Evolutionary conservation across 1,140 invertebrate species (phyloP).

Genomic region (Drosophila pseudoobscura): DNA sequence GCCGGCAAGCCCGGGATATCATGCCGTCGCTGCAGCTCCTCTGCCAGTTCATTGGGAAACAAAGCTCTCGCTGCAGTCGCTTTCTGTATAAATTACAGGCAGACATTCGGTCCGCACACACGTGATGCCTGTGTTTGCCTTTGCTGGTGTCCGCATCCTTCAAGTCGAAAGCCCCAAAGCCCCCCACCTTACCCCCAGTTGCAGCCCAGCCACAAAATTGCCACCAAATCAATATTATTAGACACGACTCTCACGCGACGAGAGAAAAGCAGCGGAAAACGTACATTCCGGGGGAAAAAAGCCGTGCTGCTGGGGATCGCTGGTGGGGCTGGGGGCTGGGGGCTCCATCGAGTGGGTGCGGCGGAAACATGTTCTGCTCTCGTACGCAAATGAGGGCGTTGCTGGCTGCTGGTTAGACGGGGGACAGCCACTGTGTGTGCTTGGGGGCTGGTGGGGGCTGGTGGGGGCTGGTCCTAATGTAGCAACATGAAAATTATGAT

Average conservation of each 20-base stretch:
- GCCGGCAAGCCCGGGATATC: too few relatives aligned
- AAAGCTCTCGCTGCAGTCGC: conserved; percentile 38
- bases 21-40: neutral
- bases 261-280: conserved; percentile 41
- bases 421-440: neutral
- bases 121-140: conserved; percentile 1
- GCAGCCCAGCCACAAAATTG: conserved; percentile 49
- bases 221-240: conserved; percentile 63
- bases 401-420: neutral
- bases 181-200: conserved; percentile 5
- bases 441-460: neutral
- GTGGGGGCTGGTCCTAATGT: conserved; percentile 29
- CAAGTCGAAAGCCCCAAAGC: conserved; percentile 42
- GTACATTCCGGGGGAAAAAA: conserved; percentile 18
- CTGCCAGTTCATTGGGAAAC: conserved; percentile 54
- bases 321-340: too few relatives aligned
- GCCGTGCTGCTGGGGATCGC: neutral
- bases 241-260: conserved; percentile 2
- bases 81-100: conserved; percentile 64
- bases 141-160: conserved; percentile 16
- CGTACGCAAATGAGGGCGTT: conserved; percentile 50
- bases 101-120: conserved; percentile 21
- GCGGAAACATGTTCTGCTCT: conserved; percentile 25
- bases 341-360: neutral
- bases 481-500: conserved; percentile 64